phyloP scores from a whole-genome alignment of 2,113 vertebrate genomes.

The Perca fluviatilis region DNA sequence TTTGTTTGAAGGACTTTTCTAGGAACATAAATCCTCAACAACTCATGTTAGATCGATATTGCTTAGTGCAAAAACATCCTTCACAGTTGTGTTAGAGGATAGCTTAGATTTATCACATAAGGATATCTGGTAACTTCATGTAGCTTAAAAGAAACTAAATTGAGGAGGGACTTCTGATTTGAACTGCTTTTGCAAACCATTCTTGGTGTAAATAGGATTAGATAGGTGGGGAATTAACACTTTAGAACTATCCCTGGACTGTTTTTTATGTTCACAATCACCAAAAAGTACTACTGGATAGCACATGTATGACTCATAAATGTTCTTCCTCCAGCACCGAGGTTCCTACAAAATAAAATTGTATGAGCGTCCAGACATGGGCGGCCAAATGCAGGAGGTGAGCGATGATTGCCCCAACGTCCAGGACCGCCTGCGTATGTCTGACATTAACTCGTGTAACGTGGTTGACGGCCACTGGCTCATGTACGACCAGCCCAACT shows the following conservation, averaged over 20 bases:
- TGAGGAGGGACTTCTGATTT: no score
- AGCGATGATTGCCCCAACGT: conserved; percentile 78
- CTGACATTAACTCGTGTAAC: conserved; percentile 80
- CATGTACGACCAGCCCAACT: conserved; percentile 80
- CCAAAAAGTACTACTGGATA: background rate
- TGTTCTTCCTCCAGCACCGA: conserved; percentile 61
- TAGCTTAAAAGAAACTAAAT: background rate
- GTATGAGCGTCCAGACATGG: conserved; percentile 78
- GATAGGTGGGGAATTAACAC: no score
- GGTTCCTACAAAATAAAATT: conserved; percentile 78
- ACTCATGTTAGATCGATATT: no score
- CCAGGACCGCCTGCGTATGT: conserved; percentile 73
- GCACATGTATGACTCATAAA: background rate
- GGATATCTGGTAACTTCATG: background rate
- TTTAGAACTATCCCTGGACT: background rate
- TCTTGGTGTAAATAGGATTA: background rate
- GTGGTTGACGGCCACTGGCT: conserved; percentile 82
- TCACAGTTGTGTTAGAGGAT: background rate
- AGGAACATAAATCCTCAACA: background rate
- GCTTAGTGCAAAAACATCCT: background rate
- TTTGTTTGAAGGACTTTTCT: background rate
- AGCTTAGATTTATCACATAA: background rate
- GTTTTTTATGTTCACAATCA: background rate
- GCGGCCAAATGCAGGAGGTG: conserved; percentile 80
- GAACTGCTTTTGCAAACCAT: background rate